Base-by-base conservation (phyloP, 1,140 invertebrate species). In the Melipona quadrifasciata region DNA sequence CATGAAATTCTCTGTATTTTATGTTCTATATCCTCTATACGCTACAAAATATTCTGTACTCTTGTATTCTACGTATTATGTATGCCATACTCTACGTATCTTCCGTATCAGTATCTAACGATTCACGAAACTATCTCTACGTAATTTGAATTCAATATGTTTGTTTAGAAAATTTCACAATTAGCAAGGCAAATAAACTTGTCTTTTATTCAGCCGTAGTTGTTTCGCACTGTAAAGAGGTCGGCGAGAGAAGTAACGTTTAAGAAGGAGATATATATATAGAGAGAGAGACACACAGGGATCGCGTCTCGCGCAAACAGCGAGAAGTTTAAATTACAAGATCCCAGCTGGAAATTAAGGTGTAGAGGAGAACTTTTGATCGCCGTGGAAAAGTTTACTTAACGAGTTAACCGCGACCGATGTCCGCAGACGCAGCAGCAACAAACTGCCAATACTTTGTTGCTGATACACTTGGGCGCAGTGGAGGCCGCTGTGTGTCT, bases 391-490 rank as follows among this genome's bases (percentile, higher is more conserved):
- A 78, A 79, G 55, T 65, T 78, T 31, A 47, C 57, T 77, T 55
- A 71, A 82, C 82, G 21, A 89, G 68, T 73, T 68, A 73, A 82
- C 81, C n/a, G 19, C 51, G 21, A 31, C 34, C 27, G n/a, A 65
- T 88, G 80, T 67, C 39, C 76, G 27, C 61, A 94, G 94, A 93
- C 91, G 81, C 93, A 94, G 89, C 93, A 94, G 85, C 93, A 94
- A 92, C 92, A 94, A 95, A 95, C 85, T 94, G 96, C 97, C 16
- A 97, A 97, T 87, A 97, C 96, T 82, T 94, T 97, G 73, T 92
- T 97, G 58, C 94, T 97, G 73, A 95, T 97, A 27, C 97, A 97
- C 91, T 94, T 97, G 82, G 96, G 97, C 3, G 95, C 95, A 3
- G 96, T 97, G 47, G 96, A 97, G 67, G 95, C 96, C 11, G 93